Percentiles rank a stretch among this genome's conserved stretches.
These are phyloP conservation scores for Pseudomyrmex sp. DNA, from an alignment of 1,140 invertebrate genomes.

Conservation along the genomic window DNA sequence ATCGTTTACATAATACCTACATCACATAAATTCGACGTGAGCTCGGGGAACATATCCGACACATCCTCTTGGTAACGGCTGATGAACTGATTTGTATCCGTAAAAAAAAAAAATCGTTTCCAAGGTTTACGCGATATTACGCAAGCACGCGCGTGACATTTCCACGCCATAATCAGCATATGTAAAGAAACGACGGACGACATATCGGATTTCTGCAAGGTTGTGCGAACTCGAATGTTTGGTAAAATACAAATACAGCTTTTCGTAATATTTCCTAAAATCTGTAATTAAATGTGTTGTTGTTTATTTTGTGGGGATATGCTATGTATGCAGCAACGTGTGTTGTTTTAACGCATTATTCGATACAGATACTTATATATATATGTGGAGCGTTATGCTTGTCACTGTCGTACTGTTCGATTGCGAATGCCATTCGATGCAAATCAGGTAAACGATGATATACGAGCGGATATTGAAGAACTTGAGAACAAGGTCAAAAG, in stretches of 20 bases:
- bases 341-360: too few relatives aligned
- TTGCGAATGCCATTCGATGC: conserved; percentile 1
- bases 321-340: too few relatives aligned
- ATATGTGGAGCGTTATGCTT: too few relatives aligned
- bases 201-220: neutral
- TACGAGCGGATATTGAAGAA: conserved; percentile 22
- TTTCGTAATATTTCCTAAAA: neutral
- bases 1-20: too few relatives aligned
- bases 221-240: neutral
- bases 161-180: neutral
- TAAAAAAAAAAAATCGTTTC: neutral
- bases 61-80: neutral
- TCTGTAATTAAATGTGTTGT: neutral
- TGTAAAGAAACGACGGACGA: neutral
- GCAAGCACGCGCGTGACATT: conserved; percentile 16
- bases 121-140: conserved; percentile 44
- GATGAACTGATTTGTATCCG: neutral
- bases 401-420: neutral
- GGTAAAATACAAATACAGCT: conserved; percentile 7
- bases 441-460: conserved; percentile 35
- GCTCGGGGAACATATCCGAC: neutral
- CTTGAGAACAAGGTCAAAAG: conserved; percentile 63
- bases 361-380: too few relatives aligned
- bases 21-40: neutral
- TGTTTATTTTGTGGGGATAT: too few relatives aligned